Evolutionary conservation across 2,113 vertebrate species (phyloP).

Genomic region (Ammodytes dubius): DNA sequence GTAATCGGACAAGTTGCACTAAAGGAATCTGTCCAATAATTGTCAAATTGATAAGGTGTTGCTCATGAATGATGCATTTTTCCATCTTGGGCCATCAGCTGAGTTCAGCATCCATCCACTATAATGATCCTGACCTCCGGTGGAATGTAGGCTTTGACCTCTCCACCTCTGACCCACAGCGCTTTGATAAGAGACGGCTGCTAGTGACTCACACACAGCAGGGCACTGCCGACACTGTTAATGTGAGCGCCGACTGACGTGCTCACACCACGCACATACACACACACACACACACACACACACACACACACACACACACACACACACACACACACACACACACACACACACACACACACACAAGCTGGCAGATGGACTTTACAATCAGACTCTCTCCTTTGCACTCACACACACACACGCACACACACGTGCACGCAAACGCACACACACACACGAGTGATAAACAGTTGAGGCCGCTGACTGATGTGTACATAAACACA

Average conservation of each 20-base stretch:
- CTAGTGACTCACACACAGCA: conserved; percentile 42
- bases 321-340: conserved; percentile 1
- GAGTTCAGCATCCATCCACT: conserved; percentile 1
- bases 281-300: conserved; percentile 15
- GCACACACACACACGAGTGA: conserved; percentile 35
- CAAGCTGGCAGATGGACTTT: neutral
- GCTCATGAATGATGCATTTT: neutral
- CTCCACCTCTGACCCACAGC: conserved; percentile 51
- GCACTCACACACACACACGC: neutral
- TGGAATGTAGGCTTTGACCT: conserved; percentile 68
- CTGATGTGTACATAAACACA: conserved; percentile 56
- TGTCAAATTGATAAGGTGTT: neutral
- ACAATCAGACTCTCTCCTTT: neutral
- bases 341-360: conserved; percentile 8
- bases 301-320: conserved; percentile 2
- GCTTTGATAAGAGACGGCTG: conserved; percentile 57
- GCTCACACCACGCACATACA: neutral
- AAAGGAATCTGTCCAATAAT: too few species aligned
- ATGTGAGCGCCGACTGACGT: conserved; percentile 28
- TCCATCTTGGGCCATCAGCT: neutral
- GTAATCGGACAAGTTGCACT: too few species aligned
- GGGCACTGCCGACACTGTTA: conserved; percentile 10
- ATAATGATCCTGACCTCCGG: conserved; percentile 43
- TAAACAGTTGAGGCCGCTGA: conserved; percentile 43
- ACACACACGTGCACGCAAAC: neutral